Conservation (phyloP, 1,140 invertebrate species). For the Ceratosolen fusciceps region DNA sequence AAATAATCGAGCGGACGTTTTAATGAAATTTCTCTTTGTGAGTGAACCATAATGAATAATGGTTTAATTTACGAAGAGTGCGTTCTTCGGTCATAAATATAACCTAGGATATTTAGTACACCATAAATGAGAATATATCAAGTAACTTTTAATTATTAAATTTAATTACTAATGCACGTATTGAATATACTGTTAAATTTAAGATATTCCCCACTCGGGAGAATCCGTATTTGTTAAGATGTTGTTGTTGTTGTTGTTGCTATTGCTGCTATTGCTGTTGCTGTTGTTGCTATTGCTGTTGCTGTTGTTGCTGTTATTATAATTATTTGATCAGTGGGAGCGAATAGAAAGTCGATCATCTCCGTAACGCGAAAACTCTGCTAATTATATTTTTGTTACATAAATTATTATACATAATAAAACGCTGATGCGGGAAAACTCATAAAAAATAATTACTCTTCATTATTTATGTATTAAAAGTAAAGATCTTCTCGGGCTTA, state of each 20-base stretch:
- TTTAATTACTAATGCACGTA: neutral
- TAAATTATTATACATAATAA: neutral
- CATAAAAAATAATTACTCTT: neutral
- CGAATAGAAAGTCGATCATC: neutral
- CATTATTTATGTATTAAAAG: neutral
- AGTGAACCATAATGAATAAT: neutral
- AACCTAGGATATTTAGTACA: neutral
- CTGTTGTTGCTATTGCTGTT: no score
- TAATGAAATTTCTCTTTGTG: constrained; percentile 12
- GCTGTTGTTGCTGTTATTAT: no score
- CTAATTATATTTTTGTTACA: neutral
- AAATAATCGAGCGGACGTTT: constrained; percentile 8
- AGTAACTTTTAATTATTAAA: neutral
- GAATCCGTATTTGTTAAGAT: no score
- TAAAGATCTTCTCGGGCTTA: neutral
- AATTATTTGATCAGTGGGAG: no score
- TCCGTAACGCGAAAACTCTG: neutral
- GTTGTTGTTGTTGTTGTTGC: no score
- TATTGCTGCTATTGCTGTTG: no score
- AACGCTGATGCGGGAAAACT: neutral
- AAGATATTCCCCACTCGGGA: no score
- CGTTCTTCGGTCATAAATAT: neutral
- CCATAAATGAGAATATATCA: neutral
- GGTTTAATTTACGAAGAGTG: neutral
- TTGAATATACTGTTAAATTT: no score